Base-by-base conservation (phyloP, 2,888 invertebrate species). In the Diploptera punctata region DNA sequence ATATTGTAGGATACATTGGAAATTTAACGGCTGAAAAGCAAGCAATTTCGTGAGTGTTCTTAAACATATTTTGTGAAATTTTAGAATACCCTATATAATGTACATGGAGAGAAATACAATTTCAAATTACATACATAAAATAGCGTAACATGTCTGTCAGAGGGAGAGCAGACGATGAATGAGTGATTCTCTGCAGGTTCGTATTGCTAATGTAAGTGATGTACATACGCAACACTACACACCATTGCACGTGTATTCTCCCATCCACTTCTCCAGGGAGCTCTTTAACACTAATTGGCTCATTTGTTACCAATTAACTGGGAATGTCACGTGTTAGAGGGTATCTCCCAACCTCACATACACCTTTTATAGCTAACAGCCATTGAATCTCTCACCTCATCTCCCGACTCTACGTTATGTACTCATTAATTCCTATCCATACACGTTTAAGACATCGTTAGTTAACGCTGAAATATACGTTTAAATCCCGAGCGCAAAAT, bases 301-400 rank as follows among this genome's bases (percentile, higher is more conserved):
- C 74, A 74, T 74, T 70, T 74, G 72, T 74, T 72, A 74, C 47
- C 74, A 74, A 74, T 74, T 74, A 74, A 74, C 74, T 72, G 67
- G 67, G 24, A 54, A 24, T 72, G 70, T 65, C 70, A 65, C 65
- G 47, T 24, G 44, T 16, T 43, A 16, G n/a, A 33, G 29, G 29
- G 29, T 57, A 57, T 24, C 29, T 57, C 9, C 18, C 21, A 52
- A 24, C 9, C 52, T 24, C 7, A 9, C 24, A 47, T 19, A 24
- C 62, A 62, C 43, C 43, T 62, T 62, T 62, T 43, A 62, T 43
- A 19, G 38, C 43, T 21, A 21, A 62, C 62, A 19, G 18, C 61
- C 33, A 31, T 33, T 61, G 61, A 33, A 33, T 24, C 24, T 21
- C 43, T 31, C 62, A 16, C 43, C 52, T 52, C 24, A 52, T 52